Conservation (phyloP, 2,113 vertebrate species). For the Xiphias gladius region DNA sequence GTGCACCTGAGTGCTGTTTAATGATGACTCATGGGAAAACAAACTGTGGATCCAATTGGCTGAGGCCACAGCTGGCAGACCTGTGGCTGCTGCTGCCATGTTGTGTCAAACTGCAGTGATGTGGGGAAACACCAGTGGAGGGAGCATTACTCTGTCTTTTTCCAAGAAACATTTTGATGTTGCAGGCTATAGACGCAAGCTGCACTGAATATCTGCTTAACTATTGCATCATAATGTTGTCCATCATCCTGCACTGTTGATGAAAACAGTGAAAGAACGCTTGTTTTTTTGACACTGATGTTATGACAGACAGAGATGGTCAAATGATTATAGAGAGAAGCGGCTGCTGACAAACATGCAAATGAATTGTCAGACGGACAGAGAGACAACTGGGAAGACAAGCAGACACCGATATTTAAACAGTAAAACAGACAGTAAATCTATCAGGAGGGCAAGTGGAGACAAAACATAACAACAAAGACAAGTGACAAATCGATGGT, state of each 20-base stretch:
- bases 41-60: slow-evolving; percentile 70
- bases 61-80: slow-evolving; percentile 69
- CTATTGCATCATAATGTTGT: neutral
- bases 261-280: neutral
- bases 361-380: slow-evolving; percentile 11
- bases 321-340: neutral
- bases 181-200: neutral
- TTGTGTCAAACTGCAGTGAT: slow-evolving; percentile 70
- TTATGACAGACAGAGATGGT: neutral
- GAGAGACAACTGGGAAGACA: slow-evolving; percentile 10
- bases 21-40: slow-evolving; percentile 80
- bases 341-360: neutral
- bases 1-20: slow-evolving; percentile 79
- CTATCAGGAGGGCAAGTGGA: slow-evolving; percentile 22
- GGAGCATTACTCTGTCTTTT: slow-evolving; percentile 3
- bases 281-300: neutral
- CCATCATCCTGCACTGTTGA: neutral
- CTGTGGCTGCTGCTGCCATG: slow-evolving; percentile 52
- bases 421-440: neutral
- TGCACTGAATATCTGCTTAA: neutral
- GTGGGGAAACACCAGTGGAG: slow-evolving; percentile 43
- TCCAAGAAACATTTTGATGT: slow-evolving; percentile 11
- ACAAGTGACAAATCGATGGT: slow-evolving; percentile 2
- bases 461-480: slow-evolving; percentile 29
- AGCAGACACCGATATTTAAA: neutral